Conservation (phyloP, 2,113 vertebrate species). For the Esox niger region DNA sequence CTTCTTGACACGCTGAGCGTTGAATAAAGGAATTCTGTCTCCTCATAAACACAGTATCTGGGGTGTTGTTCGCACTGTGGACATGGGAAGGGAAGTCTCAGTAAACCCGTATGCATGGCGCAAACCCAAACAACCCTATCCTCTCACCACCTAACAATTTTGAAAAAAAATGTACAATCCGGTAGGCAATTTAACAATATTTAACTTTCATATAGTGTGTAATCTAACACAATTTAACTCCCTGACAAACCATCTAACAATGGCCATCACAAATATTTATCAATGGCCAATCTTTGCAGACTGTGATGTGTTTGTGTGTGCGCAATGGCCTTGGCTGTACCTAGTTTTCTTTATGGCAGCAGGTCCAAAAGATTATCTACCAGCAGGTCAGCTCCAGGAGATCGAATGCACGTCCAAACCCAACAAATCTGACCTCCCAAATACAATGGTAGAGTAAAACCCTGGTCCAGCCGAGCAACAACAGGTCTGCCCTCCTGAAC, state of each 20-base stretch:
- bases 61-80: slow-evolving; percentile 31
- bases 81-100: slow-evolving; percentile 49
- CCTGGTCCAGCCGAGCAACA: slow-evolving; percentile 40
- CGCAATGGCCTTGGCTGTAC: slow-evolving; percentile 12
- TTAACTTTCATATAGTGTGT: slow-evolving; percentile 16
- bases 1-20: slow-evolving; percentile 5
- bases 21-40: slow-evolving; percentile 5
- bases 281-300: slow-evolving; percentile 37
- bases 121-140: slow-evolving; percentile 54
- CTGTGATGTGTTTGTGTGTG: not conserved
- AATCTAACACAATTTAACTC: slow-evolving; percentile 40
- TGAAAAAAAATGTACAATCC: no score
- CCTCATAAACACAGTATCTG: slow-evolving; percentile 24
- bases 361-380: slow-evolving; percentile 23
- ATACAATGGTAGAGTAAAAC: slow-evolving; percentile 52
- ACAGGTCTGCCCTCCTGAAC: slow-evolving; percentile 43
- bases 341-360: slow-evolving; percentile 17
- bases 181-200: no score
- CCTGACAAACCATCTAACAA: slow-evolving; percentile 52
- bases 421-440: slow-evolving; percentile 62
- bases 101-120: slow-evolving; percentile 53
- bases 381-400: slow-evolving; percentile 20
- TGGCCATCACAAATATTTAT: slow-evolving; percentile 63
- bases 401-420: slow-evolving; percentile 50
- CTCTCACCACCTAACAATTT: slow-evolving; percentile 54